Evolutionary conservation across 2,797 vertebrate species (phyloP).

Genomic region (Potorous gilbertii): DNA sequence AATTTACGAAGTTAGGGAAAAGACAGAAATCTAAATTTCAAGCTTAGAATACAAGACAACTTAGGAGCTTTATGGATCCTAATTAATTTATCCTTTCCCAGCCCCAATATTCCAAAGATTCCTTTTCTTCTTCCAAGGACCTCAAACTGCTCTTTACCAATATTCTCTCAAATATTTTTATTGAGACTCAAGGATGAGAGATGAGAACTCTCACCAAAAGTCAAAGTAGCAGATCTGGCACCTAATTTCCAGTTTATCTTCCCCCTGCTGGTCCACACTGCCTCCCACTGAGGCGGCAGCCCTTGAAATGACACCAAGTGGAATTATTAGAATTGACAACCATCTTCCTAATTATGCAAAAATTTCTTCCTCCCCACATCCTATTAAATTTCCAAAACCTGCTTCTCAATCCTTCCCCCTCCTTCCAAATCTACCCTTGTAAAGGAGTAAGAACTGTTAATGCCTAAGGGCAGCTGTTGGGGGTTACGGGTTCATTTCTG

Average conservation of each 20-base stretch:
- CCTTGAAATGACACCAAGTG: slow-evolving; percentile 25
- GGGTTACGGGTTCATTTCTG: neutral
- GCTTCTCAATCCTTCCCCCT: neutral
- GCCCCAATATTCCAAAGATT: slow-evolving; percentile 5
- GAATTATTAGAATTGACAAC: slow-evolving; percentile 21
- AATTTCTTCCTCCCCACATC: neutral
- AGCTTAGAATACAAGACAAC: neutral
- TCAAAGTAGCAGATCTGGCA: slow-evolving; percentile 47
- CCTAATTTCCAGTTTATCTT: slow-evolving; percentile 7
- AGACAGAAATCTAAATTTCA: neutral
- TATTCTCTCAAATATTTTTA: neutral
- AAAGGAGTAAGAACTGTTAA: neutral
- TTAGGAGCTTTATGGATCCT: neutral
- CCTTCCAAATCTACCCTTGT: neutral
- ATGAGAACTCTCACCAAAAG: slow-evolving; percentile 28
- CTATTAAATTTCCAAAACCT: neutral
- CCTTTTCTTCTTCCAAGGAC: slow-evolving; percentile 45
- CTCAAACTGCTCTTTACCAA: slow-evolving; percentile 12
- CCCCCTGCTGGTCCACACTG: slow-evolving; percentile 13
- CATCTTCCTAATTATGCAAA: slow-evolving; percentile 36
- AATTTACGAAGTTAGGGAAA: neutral
- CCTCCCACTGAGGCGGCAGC: neutral
- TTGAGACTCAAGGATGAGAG: neutral
- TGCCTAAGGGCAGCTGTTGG: neutral
- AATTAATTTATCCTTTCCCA: slow-evolving; percentile 40